These are phyloP conservation scores for Lottia scabra DNA, from an alignment of 2,888 invertebrate species.

Conservation along the genomic window DNA sequence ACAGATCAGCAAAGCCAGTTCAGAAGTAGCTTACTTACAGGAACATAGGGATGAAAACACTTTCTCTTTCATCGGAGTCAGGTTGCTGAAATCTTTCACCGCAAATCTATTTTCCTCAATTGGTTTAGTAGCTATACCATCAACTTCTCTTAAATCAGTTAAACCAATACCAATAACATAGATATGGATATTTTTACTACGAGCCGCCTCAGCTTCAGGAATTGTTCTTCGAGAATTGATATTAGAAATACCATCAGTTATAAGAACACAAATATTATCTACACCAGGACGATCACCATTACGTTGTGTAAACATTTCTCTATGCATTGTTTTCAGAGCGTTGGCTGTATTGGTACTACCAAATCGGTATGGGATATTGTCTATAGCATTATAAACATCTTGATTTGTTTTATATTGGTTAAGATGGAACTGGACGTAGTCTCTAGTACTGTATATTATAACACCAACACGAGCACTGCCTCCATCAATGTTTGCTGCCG, in stretches of 20 bases:
- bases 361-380: conserved; percentile 26
- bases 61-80: conserved; percentile 29
- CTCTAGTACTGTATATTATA: conserved; percentile 38
- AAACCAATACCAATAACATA: conserved; percentile 54
- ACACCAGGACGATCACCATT: conserved; percentile 37
- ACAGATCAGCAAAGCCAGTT: too few species aligned
- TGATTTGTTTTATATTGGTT: conserved; percentile 29
- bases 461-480: conserved; percentile 46
- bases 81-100: conserved; percentile 40
- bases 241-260: conserved; percentile 51
- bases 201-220: conserved; percentile 34
- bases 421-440: conserved; percentile 38
- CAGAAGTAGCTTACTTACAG: too few species aligned
- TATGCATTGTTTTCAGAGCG: conserved; percentile 40
- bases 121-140: conserved; percentile 49
- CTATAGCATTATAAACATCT: conserved; percentile 30
- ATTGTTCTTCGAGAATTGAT: conserved; percentile 39
- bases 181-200: conserved; percentile 39
- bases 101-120: conserved; percentile 37
- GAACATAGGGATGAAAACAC: conserved; percentile 31
- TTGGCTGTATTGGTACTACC: conserved; percentile 47
- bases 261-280: conserved; percentile 40
- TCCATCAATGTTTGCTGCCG: conserved; percentile 29
- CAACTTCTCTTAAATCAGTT: conserved; percentile 48
- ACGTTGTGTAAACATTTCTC: conserved; percentile 42